Evolutionary conservation across 2,888 invertebrate genomes (phyloP).

Genomic region (Syritta pipiens): DNA sequence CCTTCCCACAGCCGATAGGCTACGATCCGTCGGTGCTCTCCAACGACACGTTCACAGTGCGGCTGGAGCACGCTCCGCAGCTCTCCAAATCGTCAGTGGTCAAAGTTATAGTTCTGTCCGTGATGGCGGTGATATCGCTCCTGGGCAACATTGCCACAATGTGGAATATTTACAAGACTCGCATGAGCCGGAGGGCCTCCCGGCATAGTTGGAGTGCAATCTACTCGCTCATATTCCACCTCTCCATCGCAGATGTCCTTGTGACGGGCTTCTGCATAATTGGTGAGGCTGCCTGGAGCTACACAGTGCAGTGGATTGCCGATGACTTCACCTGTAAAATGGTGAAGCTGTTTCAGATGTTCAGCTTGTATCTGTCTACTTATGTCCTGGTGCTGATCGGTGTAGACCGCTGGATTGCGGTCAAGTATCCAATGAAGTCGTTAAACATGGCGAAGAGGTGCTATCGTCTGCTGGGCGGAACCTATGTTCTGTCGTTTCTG

Average conservation of each 20-base stretch:
- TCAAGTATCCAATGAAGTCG: constrained; percentile 88
- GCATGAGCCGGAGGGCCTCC: constrained; percentile 81
- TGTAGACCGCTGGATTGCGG: constrained; percentile 89
- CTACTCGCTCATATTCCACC: constrained; percentile 88
- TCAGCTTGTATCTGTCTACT: constrained; percentile 89
- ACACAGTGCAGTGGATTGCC: constrained; percentile 89
- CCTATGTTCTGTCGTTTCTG: constrained; percentile 87
- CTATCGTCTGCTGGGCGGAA: constrained; percentile 83
- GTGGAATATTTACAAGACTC: constrained; percentile 85
- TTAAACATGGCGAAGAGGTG: constrained; percentile 85
- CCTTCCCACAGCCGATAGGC: not conserved
- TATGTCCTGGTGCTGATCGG: constrained; percentile 91
- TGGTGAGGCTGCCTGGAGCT: constrained; percentile 90
- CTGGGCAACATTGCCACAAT: constrained; percentile 88
- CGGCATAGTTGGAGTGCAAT: constrained; percentile 85
- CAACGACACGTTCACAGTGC: constrained; percentile 50
- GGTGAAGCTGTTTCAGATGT: constrained; percentile 90
- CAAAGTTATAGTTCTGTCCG: constrained; percentile 84
- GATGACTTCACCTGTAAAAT: constrained; percentile 88
- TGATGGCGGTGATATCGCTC: constrained; percentile 87
- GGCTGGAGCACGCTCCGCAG: constrained; percentile 84
- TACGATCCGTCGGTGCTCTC: constrained; percentile 25
- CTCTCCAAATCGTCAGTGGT: constrained; percentile 83
- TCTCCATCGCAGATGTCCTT: constrained; percentile 90
- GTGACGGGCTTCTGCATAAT: constrained; percentile 90